Base-by-base conservation (phyloP, 2,113 vertebrate species). In the Lipotes vexillifer region DNA sequence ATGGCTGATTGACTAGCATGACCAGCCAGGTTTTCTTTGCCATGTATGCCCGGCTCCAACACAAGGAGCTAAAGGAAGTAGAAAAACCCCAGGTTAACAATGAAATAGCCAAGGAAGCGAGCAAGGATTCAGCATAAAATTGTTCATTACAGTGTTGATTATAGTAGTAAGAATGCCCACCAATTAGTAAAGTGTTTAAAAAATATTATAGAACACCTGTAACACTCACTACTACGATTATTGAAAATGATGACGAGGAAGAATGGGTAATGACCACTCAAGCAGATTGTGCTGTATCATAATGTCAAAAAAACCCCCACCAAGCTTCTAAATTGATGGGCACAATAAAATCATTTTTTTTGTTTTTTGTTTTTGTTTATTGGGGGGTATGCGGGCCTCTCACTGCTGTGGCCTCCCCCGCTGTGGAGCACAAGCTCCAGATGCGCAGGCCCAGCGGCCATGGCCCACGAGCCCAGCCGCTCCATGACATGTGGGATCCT, bases 51-150 rank as follows among this genome's bases (percentile, higher is more conserved):
- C 18, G 46, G 77, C 46, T 72, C 41, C 74, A 72, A 94, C 29
- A 27, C 69, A 88, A 15, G 72, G 27, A 78, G 2, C 10, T 15
- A 83, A 61, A 68, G 49, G 61, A 94, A 92, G 36, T 92, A 36
- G 92, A 93, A 96, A 97, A 97, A 66, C 18, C 52, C 92, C 92
- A 94, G 52, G 18, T 13, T 61, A 44, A 33, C 55, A 88, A 65
- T 7, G 33, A 80, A 88, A 57, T 31, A 46, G 20, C 10, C 63
- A 88, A 63, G 59, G 41, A 41, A 44, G 36, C n/a, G 15, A 13
- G 4, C 13, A 68, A 72, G 9, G 13, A 82, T 71, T 80, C 82
- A 93, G 57, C 72, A 49, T 27, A 63, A 66, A 83, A 74, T 57
- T 83, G 46, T 65, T 82, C 41, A 38, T 46, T 31, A 13, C 9